phyloP scores from a whole-genome alignment of 2,888 invertebrate genomes.

The Ligdia adustata region DNA sequence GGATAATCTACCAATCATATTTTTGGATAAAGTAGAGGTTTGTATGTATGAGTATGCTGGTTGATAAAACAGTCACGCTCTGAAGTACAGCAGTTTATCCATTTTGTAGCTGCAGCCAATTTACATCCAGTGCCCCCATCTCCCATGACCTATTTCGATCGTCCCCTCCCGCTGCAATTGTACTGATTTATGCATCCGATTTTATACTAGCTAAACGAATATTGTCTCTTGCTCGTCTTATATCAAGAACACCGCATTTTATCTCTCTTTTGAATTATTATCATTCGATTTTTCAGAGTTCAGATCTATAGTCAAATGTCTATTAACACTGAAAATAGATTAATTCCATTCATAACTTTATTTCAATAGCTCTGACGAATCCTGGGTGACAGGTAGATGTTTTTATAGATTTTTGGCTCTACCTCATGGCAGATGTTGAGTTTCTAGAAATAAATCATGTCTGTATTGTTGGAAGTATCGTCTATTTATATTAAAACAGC shows the following conservation, averaged over 20 bases:
- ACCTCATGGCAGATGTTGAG: conserved; percentile 19
- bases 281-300: neutral
- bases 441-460: conserved; percentile 8
- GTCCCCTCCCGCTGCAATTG: conserved; percentile 36
- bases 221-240: neutral
- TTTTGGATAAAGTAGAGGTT: too few relatives aligned
- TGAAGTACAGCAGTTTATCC: conserved; percentile 23
- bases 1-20: too few relatives aligned
- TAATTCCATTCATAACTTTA: conserved; percentile 32
- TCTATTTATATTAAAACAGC: neutral
- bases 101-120: conserved; percentile 26
- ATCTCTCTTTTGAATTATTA: too few relatives aligned
- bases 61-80: neutral
- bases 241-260: too few relatives aligned
- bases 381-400: conserved; percentile 17
- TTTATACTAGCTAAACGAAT: conserved; percentile 1
- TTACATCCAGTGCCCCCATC: conserved; percentile 14
- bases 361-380: conserved; percentile 19
- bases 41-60: too few relatives aligned
- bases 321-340: conserved; percentile 8
- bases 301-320: neutral
- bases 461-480: conserved; percentile 1
- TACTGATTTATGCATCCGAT: conserved; percentile 34
- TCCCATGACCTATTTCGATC: conserved; percentile 42
- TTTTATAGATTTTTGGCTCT: conserved; percentile 19